Base-by-base conservation (phyloP, 2,797 vertebrate genomes). In the Pipistrellus pipistrellus region DNA sequence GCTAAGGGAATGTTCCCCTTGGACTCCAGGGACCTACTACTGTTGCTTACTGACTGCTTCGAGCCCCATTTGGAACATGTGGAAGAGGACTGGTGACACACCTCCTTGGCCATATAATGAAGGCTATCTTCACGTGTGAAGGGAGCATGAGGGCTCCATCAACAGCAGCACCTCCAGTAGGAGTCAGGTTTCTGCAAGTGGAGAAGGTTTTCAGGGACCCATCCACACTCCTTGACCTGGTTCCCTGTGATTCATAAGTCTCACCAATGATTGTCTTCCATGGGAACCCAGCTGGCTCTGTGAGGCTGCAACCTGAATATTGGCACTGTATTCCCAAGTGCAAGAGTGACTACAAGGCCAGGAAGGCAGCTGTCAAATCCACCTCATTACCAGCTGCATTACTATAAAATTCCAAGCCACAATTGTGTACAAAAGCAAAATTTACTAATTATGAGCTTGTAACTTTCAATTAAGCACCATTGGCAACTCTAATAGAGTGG, bases 361-460 rank as follows among this genome's bases (percentile, higher is more conserved):
- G 85, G 38, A 90, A 83, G 69, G 91, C 32, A 85, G 84, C 62
- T 76, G 38, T 76, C 90, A 93, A 88, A 44, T 80, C 64, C 10
- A 51, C 35, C 62, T 57, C 62, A 18, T n/a, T 93, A 55, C 73
- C 57, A 92, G 76, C 41, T 85, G 30, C 30, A 38, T 55, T 25
- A 85, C 38, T 80, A 17, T 82, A 86, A 95, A 73, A 73, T 91
- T 87, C 64, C 69, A 88, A 91, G 68, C 57, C 46, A 92, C 55
- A 81, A 76, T 8, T 66, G 25, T 71, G 12, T 46, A 76, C 86
- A 73, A 92, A 90, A 88, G 53, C 48, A 91, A 96, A 95, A 68
- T 84, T 59, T 82, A 38, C 78, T 87, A 87, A 96, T 66, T 66
- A 75, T 62, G 51, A 92, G 30, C 75, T 83, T 85, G 53, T 91